A percentile compares a stretch with the other conserved stretches of the same genome.
Evolutionary conservation across 1,140 invertebrate species (phyloP).

Genomic region (Theocolax elegans): DNA sequence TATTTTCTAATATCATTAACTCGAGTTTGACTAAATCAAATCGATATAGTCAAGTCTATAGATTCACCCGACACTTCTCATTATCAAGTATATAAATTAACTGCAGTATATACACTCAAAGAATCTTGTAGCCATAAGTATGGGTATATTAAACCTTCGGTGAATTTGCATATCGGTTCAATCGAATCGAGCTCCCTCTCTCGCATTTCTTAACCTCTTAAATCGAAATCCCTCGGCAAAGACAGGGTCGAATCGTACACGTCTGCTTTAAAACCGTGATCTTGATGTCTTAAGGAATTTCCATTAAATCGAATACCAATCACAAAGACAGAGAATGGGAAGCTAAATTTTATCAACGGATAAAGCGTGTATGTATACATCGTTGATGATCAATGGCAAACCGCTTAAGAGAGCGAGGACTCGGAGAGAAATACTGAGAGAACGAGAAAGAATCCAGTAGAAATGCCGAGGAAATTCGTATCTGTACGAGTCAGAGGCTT

Average conservation of each 20-base stretch:
- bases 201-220: conserved; percentile 11
- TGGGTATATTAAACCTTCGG: conserved; percentile 14
- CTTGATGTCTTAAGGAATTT: conserved; percentile 37
- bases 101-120: background rate
- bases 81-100: conserved; percentile 31
- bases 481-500: background rate
- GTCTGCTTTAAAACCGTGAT: conserved; percentile 29
- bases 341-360: conserved; percentile 30
- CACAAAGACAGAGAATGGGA: background rate
- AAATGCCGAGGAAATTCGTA: background rate
- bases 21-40: no score
- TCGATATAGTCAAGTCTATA: no score
- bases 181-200: conserved; percentile 21
- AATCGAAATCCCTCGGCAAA: conserved; percentile 9
- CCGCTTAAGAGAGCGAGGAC: background rate
- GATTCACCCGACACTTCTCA: no score
- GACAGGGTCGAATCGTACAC: background rate
- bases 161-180: conserved; percentile 36
- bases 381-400: background rate
- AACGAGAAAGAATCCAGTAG: background rate
- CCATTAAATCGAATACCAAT: conserved; percentile 28
- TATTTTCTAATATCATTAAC: no score
- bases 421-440: background rate
- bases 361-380: background rate
- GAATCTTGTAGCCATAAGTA: no score